Conservation (phyloP, 2,113 vertebrate species). For the Podiceps cristatus region DNA sequence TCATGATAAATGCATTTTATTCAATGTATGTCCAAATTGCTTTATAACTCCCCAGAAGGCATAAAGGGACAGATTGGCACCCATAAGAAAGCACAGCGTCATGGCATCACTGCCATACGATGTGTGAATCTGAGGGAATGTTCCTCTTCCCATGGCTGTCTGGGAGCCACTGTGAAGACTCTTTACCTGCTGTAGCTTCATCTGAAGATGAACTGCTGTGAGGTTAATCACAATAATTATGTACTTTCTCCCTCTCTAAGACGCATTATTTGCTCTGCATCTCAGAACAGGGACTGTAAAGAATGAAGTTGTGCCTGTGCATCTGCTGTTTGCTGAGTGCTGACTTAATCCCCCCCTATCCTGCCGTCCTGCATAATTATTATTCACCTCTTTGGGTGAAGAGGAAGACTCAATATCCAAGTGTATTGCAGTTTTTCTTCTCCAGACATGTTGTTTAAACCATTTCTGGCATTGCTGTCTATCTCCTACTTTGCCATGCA, state of each 20-base stretch:
- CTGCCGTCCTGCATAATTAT: neutral
- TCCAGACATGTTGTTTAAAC: neutral
- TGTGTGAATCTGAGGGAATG: neutral
- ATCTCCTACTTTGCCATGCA: neutral
- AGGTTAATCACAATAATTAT: constrained; percentile 16
- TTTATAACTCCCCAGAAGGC: neutral
- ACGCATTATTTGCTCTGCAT: constrained; percentile 7
- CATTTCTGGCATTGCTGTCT: neutral
- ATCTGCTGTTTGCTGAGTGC: constrained; percentile 5
- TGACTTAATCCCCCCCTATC: neutral
- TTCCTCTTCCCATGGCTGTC: neutral
- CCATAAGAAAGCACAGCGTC: neutral
- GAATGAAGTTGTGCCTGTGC: neutral
- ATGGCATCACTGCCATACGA: neutral
- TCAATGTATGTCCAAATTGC: neutral
- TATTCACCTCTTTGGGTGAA: neutral
- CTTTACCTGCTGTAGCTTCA: neutral
- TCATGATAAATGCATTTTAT: neutral
- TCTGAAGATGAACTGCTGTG: constrained; percentile 1
- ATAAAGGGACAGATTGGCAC: neutral
- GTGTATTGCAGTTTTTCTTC: neutral
- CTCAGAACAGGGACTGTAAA: neutral
- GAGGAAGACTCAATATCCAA: neutral
- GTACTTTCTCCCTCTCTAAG: neutral
- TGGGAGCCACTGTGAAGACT: neutral